phyloP scores from a whole-genome alignment of 2,797 vertebrate genomes.

The Hozukius guyotensis region DNA sequence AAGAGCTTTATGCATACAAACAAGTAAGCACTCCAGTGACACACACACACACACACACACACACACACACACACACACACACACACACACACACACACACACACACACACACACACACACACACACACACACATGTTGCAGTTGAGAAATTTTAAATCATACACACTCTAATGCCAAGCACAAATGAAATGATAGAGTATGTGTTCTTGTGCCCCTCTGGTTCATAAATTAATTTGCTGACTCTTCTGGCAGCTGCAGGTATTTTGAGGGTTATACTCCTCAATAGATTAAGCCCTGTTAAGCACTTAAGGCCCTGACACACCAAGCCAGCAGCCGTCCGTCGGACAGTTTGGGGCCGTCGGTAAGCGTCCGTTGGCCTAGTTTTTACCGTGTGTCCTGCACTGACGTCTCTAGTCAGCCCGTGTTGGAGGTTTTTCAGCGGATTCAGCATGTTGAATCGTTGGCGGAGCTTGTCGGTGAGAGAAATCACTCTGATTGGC shows the following conservation, averaged over 20 bases:
- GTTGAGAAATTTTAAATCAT: neutral
- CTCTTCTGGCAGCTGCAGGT: neutral
- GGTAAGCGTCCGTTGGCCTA: no score
- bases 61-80: neutral
- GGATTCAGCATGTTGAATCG: no score
- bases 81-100: neutral
- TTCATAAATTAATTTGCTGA: neutral
- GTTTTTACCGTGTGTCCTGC: no score
- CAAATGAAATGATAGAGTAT: neutral
- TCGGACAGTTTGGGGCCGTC: no score
- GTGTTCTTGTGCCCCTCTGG: neutral
- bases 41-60: neutral
- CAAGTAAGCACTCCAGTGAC: constrained; percentile 85
- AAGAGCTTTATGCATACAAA: constrained; percentile 99
- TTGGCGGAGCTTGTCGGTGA: no score
- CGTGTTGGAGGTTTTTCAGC: no score
- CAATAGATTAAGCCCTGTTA: neutral
- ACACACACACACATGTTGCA: neutral
- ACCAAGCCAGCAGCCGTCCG: no score
- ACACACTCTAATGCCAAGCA: neutral
- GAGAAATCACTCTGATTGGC: no score
- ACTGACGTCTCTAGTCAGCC: no score
- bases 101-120: neutral
- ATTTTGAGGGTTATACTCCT: neutral
- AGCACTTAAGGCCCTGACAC: neutral